Evolutionary conservation across 2,888 invertebrate species (phyloP).

Genomic region (Lasioglossum oenotherae): DNA sequence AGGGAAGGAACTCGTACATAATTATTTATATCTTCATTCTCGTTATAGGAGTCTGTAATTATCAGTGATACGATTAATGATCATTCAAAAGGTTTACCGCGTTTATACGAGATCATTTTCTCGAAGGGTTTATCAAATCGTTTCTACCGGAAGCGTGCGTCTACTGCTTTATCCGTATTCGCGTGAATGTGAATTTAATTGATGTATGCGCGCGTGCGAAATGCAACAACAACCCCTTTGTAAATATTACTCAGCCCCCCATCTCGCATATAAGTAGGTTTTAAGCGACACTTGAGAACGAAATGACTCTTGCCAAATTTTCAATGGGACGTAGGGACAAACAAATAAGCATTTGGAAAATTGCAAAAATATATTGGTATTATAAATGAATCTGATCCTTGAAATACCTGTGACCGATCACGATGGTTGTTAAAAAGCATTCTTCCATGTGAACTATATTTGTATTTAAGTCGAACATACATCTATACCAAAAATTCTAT

Average conservation of each 20-base stretch:
- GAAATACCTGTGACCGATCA: slow-evolving; percentile 22
- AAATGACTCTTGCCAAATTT: slow-evolving; percentile 82
- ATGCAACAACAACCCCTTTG: slow-evolving; percentile 74
- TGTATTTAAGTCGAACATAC: slow-evolving; percentile 29
- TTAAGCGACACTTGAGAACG: slow-evolving; percentile 77
- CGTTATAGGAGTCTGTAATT: background rate
- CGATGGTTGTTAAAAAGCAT: background rate
- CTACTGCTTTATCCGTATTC: slow-evolving; percentile 40
- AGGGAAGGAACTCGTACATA: background rate
- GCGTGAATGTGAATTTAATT: slow-evolving; percentile 21
- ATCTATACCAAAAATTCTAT: slow-evolving; percentile 46
- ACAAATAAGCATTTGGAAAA: slow-evolving; percentile 79
- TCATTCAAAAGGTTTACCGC: background rate
- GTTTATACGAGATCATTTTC: background rate
- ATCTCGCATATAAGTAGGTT: slow-evolving; percentile 73
- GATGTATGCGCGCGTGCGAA: slow-evolving; percentile 72
- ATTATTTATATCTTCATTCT: background rate
- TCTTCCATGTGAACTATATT: slow-evolving; percentile 8
- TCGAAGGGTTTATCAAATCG: background rate
- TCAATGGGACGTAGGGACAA: slow-evolving; percentile 80
- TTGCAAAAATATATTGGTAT: slow-evolving; percentile 83
- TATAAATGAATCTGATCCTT: slow-evolving; percentile 76
- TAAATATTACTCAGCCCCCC: slow-evolving; percentile 76
- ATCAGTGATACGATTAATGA: background rate
- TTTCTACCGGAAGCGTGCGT: slow-evolving; percentile 30